These are phyloP conservation scores for Typhlichthys eigenmanni DNA, from an alignment of 2,797 vertebrate species.

Conservation along the genomic window DNA sequence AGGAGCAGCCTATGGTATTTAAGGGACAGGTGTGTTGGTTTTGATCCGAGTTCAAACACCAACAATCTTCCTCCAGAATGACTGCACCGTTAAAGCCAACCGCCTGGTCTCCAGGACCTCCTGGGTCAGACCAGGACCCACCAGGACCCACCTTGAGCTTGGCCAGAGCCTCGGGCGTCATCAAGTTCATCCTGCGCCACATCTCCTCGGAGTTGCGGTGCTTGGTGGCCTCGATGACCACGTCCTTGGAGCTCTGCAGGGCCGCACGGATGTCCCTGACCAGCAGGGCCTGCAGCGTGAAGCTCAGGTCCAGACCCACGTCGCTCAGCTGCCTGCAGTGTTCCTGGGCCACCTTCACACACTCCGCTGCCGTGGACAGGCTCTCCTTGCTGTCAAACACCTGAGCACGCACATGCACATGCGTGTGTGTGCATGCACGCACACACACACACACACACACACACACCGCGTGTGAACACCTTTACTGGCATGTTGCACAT, in stretches of 20 bases:
- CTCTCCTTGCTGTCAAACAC: slow-evolving; percentile 98
- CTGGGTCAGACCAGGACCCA: too few relatives aligned
- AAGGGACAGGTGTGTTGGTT: too few relatives aligned
- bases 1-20: too few relatives aligned
- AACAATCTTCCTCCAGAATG: too few relatives aligned
- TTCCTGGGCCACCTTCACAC: slow-evolving; percentile 95
- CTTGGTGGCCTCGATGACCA: slow-evolving; percentile 97
- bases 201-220: slow-evolving; percentile 99
- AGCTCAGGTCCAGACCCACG: slow-evolving; percentile 95
- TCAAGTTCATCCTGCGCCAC: slow-evolving; percentile 98
- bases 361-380: slow-evolving; percentile 92
- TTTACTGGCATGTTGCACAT: too few relatives aligned
- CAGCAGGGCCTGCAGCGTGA: slow-evolving; percentile 90
- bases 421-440: too few relatives aligned
- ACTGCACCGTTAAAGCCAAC: too few relatives aligned
- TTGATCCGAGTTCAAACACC: too few relatives aligned
- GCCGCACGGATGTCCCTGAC: slow-evolving; percentile 92
- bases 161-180: slow-evolving; percentile 93
- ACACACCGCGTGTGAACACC: too few relatives aligned
- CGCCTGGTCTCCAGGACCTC: too few relatives aligned
- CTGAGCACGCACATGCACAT: slow-evolving; percentile 20
- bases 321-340: slow-evolving; percentile 94
- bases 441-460: too few relatives aligned
- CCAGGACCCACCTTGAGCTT: slow-evolving; percentile 80
- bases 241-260: slow-evolving; percentile 93